Evolutionary conservation across 2,797 vertebrate species (phyloP).

Genomic region (Coluber constrictor): DNA sequence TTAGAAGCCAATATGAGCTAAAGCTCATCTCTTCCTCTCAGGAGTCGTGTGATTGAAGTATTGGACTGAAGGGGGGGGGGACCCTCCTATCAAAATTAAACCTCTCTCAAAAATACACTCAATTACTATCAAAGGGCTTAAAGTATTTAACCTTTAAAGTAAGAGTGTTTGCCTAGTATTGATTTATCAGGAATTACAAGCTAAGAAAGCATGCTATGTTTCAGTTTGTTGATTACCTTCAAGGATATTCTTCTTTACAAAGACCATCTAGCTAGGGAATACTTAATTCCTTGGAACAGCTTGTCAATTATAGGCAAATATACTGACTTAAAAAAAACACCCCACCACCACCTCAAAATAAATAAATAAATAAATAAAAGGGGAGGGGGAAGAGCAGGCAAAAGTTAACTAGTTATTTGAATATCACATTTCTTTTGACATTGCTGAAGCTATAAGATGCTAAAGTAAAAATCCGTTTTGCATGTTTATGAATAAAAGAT

Average conservation of each 20-base stretch:
- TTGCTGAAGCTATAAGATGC: background rate
- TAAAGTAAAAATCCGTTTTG: background rate
- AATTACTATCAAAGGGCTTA: constrained; percentile 39
- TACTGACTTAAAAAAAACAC: background rate
- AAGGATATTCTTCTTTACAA: constrained; percentile 45
- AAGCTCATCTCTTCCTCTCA: constrained; percentile 4
- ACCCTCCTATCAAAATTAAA: constrained; percentile 33
- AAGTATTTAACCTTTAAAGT: constrained; percentile 48
- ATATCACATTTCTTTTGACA: constrained; percentile 13
- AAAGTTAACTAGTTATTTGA: constrained; percentile 14
- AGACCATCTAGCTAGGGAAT: constrained; percentile 24
- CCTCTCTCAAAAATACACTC: constrained; percentile 32
- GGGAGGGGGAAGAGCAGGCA: background rate
- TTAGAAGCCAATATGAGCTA: constrained; percentile 3
- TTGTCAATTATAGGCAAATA: constrained; percentile 39
- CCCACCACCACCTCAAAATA: background rate
- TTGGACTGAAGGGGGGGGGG: background rate
- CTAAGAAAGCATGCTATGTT: constrained; percentile 24
- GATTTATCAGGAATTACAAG: constrained; percentile 48
- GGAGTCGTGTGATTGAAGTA: constrained; percentile 21
- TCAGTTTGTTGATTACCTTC: constrained; percentile 38
- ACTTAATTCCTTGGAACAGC: constrained; percentile 27
- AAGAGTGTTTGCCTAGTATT: constrained; percentile 44
- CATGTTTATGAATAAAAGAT: constrained; percentile 22
- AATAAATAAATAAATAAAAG: too few relatives aligned